Base-by-base conservation (phyloP, 37 sponge, comb jelly and placozoan species). In the Sycon ciliatum region DNA sequence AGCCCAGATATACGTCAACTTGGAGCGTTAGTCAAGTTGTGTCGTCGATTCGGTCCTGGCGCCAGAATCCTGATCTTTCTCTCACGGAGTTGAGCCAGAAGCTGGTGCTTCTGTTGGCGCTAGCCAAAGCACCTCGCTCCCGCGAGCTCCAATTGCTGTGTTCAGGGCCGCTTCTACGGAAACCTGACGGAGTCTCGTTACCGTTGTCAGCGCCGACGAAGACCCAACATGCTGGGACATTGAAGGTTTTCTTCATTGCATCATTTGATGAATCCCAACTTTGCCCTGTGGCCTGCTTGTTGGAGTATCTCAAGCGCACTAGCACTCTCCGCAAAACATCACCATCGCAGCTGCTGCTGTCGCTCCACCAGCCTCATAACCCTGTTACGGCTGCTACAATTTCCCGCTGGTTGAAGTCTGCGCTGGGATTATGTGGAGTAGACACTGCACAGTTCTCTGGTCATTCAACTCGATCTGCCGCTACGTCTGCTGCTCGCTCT, bases 71-170 rank as follows among this genome's bases (percentile, higher is more conserved):
- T n/a, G n/a, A n/a, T n/a, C n/a, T n/a, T n/a, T n/a, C n/a, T n/a
- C n/a, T n/a, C n/a, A n/a, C n/a, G n/a, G n/a, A n/a, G n/a, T n/a
- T n/a, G n/a, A n/a, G n/a, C n/a, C n/a, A n/a, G n/a, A n/a, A n/a
- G n/a, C n/a, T n/a, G n/a, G n/a, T n/a, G n/a, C n/a, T n/a, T n/a
- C n/a, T n/a, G 23, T 28, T 75, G 0, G 66, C 76, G 20, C 42
- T 75, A 4, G 76, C 22, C 53, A 34, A 66, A 52, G 76, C 66
- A 20, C 57, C 34, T 22, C 52, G 66, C 4, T 74, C 64, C 4
- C 42, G 64, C 1, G 64, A 60, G 28, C 69, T 68, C 24, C 20
- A 6, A n/a, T 16, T 9, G 6, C 42, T 68, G 7, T 68, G 49
- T 22, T 27, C 40, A 24, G 31, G 6, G 4, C 13, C 20, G 24